A percentile compares a stretch with the other conserved stretches of the same genome.
Evolutionary conservation across 2,888 invertebrate genomes (phyloP).

Genomic region (Athalia cordata): DNA sequence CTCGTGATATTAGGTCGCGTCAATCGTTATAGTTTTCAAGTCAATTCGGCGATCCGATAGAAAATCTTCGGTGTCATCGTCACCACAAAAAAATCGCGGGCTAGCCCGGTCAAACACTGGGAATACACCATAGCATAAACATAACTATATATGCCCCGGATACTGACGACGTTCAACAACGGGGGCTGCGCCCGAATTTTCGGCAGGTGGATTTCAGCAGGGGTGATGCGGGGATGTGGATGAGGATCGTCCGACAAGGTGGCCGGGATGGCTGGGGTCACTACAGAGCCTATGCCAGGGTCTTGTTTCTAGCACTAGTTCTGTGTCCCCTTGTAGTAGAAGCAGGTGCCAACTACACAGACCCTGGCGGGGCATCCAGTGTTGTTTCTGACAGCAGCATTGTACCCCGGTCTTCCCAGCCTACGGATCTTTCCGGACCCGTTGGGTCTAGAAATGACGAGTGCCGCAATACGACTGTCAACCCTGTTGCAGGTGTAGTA

Average conservation of each 20-base stretch:
- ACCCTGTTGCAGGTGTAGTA: conserved; percentile 9
- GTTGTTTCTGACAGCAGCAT: conserved; percentile 66
- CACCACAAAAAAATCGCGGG: neutral
- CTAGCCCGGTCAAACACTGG: neutral
- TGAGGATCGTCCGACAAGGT: conserved; percentile 67
- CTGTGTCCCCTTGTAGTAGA: conserved; percentile 60
- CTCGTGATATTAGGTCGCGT: conserved; percentile 6
- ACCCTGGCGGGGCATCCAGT: conserved; percentile 69
- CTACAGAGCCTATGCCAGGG: conserved; percentile 55
- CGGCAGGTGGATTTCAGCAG: conserved; percentile 27
- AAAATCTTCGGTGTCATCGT: neutral
- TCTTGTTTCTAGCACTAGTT: conserved; percentile 62
- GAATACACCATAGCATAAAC: neutral
- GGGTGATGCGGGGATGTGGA: conserved; percentile 73
- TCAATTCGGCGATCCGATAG: neutral
- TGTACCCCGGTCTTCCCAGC: conserved; percentile 69
- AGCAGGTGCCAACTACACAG: conserved; percentile 67
- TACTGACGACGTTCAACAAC: conserved; percentile 18
- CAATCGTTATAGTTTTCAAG: neutral
- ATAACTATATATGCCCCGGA: conserved; percentile 32
- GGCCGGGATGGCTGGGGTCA: conserved; percentile 67
- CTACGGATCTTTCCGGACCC: conserved; percentile 52
- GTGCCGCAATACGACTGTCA: conserved; percentile 43
- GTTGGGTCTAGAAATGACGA: conserved; percentile 50
- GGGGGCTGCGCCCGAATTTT: neutral